A percentile compares a stretch with the other conserved stretches of the same genome.
Conservation (phyloP, 2,888 invertebrate species). For the Scaptomyza flava region DNA sequence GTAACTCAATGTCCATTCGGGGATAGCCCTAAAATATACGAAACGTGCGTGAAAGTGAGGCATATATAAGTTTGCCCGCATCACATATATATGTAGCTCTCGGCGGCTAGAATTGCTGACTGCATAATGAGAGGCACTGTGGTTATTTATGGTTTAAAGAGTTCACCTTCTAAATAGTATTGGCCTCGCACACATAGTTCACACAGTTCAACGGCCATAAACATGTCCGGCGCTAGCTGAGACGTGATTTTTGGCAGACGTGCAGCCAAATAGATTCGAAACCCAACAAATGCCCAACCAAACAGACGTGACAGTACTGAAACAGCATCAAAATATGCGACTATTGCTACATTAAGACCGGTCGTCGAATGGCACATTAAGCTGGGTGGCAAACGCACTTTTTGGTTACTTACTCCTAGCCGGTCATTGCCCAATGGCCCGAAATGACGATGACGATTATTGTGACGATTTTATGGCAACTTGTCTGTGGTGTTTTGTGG, state of each 20-base stretch:
- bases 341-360: slow-evolving; percentile 62
- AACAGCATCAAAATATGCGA: slow-evolving; percentile 35
- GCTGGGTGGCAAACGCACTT: slow-evolving; percentile 34
- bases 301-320: slow-evolving; percentile 55
- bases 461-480: slow-evolving; percentile 63
- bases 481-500: slow-evolving; percentile 55
- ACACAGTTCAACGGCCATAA: slow-evolving; percentile 52
- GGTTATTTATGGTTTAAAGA: slow-evolving; percentile 62
- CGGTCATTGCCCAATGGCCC: slow-evolving; percentile 57
- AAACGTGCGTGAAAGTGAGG: slow-evolving; percentile 48
- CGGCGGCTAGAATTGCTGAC: slow-evolving; percentile 20
- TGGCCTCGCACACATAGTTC: slow-evolving; percentile 18
- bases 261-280: slow-evolving; percentile 40
- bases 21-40: slow-evolving; percentile 36
- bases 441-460: slow-evolving; percentile 61
- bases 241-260: slow-evolving; percentile 58
- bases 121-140: slow-evolving; percentile 51
- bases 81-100: slow-evolving; percentile 18
- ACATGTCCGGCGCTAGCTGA: slow-evolving; percentile 39
- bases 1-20: slow-evolving; percentile 29
- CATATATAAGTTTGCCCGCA: slow-evolving; percentile 57
- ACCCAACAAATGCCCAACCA: slow-evolving; percentile 24
- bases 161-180: slow-evolving; percentile 24
- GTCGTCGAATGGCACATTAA: slow-evolving; percentile 45
- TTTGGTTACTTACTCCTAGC: slow-evolving; percentile 28